Conservation (phyloP, 1,140 invertebrate genomes). For the Anastrepha obliqua region DNA sequence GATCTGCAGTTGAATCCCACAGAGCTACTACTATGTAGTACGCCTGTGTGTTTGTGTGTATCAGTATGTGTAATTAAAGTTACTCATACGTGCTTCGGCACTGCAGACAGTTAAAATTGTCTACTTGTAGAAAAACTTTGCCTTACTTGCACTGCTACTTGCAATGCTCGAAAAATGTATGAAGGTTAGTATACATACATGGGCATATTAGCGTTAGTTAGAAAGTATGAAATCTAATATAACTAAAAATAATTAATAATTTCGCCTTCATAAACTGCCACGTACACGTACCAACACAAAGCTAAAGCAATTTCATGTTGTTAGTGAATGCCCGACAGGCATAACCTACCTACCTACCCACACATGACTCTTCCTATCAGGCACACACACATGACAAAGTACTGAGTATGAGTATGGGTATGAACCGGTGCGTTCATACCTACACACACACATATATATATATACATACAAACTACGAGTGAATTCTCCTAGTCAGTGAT, state of each 20-base stretch:
- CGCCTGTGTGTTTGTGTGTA: neutral
- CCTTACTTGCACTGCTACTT: neutral
- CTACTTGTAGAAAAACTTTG: neutral
- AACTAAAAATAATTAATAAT: slow-evolving; percentile 53
- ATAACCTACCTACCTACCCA: neutral
- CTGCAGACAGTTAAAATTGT: slow-evolving; percentile 21
- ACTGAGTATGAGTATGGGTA: no score
- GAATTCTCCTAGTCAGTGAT: neutral
- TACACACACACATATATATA: neutral
- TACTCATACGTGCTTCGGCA: slow-evolving; percentile 32
- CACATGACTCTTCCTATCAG: neutral
- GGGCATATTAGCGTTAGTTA: neutral
- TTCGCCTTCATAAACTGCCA: slow-evolving; percentile 6
- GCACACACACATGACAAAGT: no score
- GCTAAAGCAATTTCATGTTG: slow-evolving; percentile 11
- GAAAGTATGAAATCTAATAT: slow-evolving; percentile 39
- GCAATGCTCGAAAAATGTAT: neutral
- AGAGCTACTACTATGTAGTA: neutral
- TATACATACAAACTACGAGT: neutral
- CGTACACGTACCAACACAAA: neutral
- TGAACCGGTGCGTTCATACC: no score
- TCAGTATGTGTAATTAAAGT: slow-evolving; percentile 38
- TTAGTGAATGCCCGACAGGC: slow-evolving; percentile 10
- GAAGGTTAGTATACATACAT: neutral
- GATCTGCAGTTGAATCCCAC: neutral